Evolutionary conservation across 2,888 invertebrate genomes (phyloP).

Genomic region (Nymphalis c-album): DNA sequence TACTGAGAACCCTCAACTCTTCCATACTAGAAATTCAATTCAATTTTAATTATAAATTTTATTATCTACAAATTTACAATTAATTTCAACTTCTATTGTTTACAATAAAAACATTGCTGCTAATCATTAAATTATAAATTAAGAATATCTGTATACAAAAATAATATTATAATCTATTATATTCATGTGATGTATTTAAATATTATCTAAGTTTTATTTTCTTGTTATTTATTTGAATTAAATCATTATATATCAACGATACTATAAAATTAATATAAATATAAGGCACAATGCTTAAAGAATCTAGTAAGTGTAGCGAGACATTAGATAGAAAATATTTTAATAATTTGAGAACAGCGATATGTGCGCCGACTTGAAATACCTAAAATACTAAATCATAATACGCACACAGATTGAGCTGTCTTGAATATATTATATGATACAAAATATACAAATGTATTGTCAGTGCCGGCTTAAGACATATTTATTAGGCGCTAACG

Average conservation of each 20-base stretch:
- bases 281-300: neutral
- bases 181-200: conserved; percentile 12
- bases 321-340: too few relatives aligned
- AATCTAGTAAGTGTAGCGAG: too few relatives aligned
- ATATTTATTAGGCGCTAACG: too few relatives aligned
- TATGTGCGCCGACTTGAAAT: too few relatives aligned
- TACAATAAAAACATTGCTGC: conserved; percentile 14
- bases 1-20: too few relatives aligned
- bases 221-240: conserved; percentile 3
- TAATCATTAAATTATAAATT: conserved; percentile 10
- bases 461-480: too few relatives aligned
- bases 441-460: too few relatives aligned
- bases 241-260: neutral
- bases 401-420: neutral
- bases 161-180: conserved; percentile 3
- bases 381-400: too few relatives aligned
- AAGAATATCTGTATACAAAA: neutral
- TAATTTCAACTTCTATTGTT: neutral
- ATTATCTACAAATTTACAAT: neutral
- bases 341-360: too few relatives aligned
- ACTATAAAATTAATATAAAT: neutral
- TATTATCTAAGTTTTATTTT: conserved; percentile 3
- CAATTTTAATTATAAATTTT: too few relatives aligned
- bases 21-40: too few relatives aligned
- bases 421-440: too few relatives aligned